Evolutionary conservation across 2,888 invertebrate genomes (phyloP), one percentile per base, ranked within the genome.

Genomic region (Hyposoter dolosus): DNA sequence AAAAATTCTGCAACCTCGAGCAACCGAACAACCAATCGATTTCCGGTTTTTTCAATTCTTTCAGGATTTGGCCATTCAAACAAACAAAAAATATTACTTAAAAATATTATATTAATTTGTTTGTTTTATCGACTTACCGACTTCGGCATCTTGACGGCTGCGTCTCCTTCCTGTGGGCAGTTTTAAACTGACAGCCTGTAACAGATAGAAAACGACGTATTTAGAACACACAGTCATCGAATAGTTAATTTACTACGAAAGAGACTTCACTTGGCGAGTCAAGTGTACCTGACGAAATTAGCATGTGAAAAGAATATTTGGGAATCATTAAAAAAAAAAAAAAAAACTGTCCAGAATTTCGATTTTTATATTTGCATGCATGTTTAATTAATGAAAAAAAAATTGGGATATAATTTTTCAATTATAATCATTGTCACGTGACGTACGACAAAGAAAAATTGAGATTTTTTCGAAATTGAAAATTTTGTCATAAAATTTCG

Each of bases 61-160:
- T 9, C 0, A 23, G 10, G 3, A 28, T 60, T 28, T 6, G 1
- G 28, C 5, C 4, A 5, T 60, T 15, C 0, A 60, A 28, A n/a
- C 17, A 9, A 71, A 28, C 32, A 12, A 2, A 56, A n/a, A 69
- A 63, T 53, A 47, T 10, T 1, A n/a, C 6, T n/a, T n/a, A 1
- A 56, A 28, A 60, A 63, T 40, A 60, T 10, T 3, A 19, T 65
- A 50, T 43, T 3, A 32, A 23, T 75, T 56, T 35, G 19, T 68
- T 60, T 19, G 28, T 53, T 50, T 35, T 15, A 75, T 56, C 35
- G 82, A 93, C 93, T 89, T 88, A 93, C 93, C 90, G 92, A 90
- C 85, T 93, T 93, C 90, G 93, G 93, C 93, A 93, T 93, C 88
- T 90, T 93, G 92, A 85, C 88, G 88, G 89, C 81, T 90, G 87